phyloP scores from a whole-genome alignment of 1,140 invertebrate species.

The Nasonia longicornis region DNA sequence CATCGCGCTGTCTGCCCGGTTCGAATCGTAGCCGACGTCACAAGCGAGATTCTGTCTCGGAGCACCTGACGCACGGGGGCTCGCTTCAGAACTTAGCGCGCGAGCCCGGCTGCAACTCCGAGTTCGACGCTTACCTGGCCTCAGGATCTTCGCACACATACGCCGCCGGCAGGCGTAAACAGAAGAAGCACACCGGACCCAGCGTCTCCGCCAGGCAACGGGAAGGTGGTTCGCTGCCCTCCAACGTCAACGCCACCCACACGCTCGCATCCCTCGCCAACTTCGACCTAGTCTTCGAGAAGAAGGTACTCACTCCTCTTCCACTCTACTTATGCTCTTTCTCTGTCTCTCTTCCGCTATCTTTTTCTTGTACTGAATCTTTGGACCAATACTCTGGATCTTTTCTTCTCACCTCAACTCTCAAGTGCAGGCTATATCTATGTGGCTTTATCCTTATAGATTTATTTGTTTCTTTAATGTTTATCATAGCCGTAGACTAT shows the following conservation, averaged over 20 bases:
- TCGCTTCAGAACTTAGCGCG: conserved; percentile 73
- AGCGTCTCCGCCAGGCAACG: conserved; percentile 74
- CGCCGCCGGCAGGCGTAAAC: conserved; percentile 57
- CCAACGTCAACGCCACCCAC: conserved; percentile 72
- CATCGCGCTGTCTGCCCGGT: conserved; percentile 50
- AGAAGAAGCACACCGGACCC: conserved; percentile 61
- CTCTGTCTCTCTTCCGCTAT: not conserved
- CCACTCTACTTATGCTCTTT: not conserved
- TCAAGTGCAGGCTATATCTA: not conserved
- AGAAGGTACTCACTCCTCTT: conserved; percentile 57
- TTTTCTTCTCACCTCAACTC: not conserved
- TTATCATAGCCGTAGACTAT: not conserved
- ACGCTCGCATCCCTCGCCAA: conserved; percentile 63
- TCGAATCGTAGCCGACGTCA: conserved; percentile 64
- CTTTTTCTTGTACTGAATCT: not conserved
- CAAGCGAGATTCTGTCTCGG: conserved; percentile 68
- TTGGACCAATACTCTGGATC: not conserved
- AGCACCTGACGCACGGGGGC: conserved; percentile 70
- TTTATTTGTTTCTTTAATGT: conserved; percentile 2
- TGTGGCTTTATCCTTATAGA: conserved; percentile 9
- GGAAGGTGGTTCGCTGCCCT: conserved; percentile 76
- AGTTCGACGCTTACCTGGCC: conserved; percentile 63
- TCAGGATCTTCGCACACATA: conserved; percentile 64
- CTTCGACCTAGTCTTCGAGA: conserved; percentile 65
- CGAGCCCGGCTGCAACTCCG: conserved; percentile 58